phyloP scores from a whole-genome alignment of 2,113 vertebrate genomes.

The Platichthys flesus region DNA sequence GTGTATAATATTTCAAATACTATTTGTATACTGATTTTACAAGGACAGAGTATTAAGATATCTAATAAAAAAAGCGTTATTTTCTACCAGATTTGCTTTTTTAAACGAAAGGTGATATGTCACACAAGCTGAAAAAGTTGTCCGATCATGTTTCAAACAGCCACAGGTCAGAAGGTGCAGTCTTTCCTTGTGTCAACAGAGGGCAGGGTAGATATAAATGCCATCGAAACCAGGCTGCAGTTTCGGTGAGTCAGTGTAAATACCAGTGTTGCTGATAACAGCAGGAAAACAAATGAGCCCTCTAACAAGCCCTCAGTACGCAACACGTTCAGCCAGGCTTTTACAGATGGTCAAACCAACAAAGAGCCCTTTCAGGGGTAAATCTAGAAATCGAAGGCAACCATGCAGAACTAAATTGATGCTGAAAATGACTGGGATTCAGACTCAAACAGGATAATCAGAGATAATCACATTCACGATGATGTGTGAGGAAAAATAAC shows the following conservation, averaged over 20 bases:
- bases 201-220: slow-evolving; percentile 77
- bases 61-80: too few species aligned
- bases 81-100: too few species aligned
- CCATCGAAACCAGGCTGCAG: slow-evolving; percentile 76
- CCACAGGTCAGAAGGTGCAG: slow-evolving; percentile 52
- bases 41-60: too few species aligned
- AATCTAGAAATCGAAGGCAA: slow-evolving; percentile 51
- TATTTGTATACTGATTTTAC: too few species aligned
- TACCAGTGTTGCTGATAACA: slow-evolving; percentile 75
- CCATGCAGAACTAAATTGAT: slow-evolving; percentile 55
- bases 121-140: slow-evolving; percentile 14
- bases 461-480: neutral
- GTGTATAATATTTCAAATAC: too few species aligned
- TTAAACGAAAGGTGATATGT: neutral
- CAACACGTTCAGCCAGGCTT: slow-evolving; percentile 25
- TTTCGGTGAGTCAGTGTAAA: slow-evolving; percentile 84
- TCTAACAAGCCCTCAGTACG: slow-evolving; percentile 40
- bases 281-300: slow-evolving; percentile 25
- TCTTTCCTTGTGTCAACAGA: slow-evolving; percentile 77
- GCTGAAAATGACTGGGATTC: slow-evolving; percentile 9
- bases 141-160: neutral
- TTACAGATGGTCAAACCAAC: slow-evolving; percentile 37
- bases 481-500: neutral
- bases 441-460: slow-evolving; percentile 25
- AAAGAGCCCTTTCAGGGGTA: slow-evolving; percentile 45